Percentiles rank a stretch among this genome's conserved stretches.
Evolutionary conservation across 2,113 vertebrate genomes (phyloP).

Genomic region (Orycteropus afer): DNA sequence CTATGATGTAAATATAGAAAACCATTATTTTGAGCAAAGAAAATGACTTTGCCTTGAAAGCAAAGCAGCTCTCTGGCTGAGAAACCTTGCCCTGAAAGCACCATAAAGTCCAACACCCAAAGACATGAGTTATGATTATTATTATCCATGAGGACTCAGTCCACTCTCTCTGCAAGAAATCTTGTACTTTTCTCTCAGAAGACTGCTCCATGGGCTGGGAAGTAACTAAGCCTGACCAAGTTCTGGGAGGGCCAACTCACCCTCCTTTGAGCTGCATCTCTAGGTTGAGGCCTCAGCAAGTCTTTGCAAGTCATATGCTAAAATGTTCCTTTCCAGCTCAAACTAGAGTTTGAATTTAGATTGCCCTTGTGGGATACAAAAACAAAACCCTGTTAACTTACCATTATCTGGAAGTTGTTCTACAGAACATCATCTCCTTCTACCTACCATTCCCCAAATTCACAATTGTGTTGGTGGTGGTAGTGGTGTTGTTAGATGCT

Average conservation of each 20-base stretch:
- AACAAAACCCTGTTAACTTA: background rate
- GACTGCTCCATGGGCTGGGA: background rate
- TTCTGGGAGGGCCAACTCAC: no score
- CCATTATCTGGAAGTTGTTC: background rate
- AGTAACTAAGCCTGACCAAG: background rate
- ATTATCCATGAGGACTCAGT: background rate
- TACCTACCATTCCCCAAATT: background rate
- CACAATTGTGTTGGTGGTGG: no score
- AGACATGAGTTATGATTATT: background rate
- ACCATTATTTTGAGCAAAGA: background rate
- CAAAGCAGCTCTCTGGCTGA: background rate
- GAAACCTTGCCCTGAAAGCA: background rate
- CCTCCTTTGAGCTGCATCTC: background rate
- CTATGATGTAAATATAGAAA: background rate
- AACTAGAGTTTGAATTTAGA: no score
- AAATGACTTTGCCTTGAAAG: background rate
- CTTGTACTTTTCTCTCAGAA: background rate
- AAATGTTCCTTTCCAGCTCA: no score
- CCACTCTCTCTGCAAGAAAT: background rate
- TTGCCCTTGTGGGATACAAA: background rate
- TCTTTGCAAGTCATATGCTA: background rate
- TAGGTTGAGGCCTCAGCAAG: background rate
- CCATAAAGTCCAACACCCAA: no score
- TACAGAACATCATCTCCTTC: background rate
- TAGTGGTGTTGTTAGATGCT: no score